Conservation (phyloP, 2,113 vertebrate genomes). For the Australoheros scitulus region DNA sequence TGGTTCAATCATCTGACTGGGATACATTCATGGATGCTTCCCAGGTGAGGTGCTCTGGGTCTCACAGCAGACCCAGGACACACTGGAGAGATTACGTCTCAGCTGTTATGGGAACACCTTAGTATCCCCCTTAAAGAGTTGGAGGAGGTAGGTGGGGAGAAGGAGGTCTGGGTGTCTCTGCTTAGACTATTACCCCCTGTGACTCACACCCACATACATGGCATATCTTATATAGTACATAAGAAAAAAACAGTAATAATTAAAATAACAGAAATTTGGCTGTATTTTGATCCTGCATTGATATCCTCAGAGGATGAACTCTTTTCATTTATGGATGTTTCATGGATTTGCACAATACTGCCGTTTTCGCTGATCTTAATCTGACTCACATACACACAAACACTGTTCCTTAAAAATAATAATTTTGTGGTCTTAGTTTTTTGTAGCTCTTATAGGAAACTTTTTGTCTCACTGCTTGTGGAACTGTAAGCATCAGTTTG, state of each 20-base stretch:
- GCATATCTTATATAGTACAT: neutral
- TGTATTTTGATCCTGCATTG: neutral
- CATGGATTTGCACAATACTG: neutral
- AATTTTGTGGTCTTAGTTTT: neutral
- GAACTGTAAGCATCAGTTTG: neutral
- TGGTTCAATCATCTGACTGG: neutral
- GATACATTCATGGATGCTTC: neutral
- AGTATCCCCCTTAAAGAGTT: neutral
- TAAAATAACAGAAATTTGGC: neutral
- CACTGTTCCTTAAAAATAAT: neutral
- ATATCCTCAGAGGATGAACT: neutral
- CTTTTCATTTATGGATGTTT: neutral
- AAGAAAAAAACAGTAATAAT: neutral
- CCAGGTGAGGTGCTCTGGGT: neutral
- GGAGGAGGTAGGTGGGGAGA: neutral
- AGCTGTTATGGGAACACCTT: neutral
- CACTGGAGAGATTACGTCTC: neutral
- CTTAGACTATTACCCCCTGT: neutral
- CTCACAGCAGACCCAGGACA: neutral
- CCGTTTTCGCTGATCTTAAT: neutral
- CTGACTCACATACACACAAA: neutral
- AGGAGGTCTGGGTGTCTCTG: neutral
- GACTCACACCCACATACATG: neutral
- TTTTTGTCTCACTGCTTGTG: neutral
- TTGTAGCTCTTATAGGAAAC: neutral